A percentile compares a stretch with the other conserved stretches of the same genome.
These are phyloP conservation scores for Corythoichthys intestinalis DNA, from an alignment of 2,113 vertebrate genomes.

Conservation along the genomic window DNA sequence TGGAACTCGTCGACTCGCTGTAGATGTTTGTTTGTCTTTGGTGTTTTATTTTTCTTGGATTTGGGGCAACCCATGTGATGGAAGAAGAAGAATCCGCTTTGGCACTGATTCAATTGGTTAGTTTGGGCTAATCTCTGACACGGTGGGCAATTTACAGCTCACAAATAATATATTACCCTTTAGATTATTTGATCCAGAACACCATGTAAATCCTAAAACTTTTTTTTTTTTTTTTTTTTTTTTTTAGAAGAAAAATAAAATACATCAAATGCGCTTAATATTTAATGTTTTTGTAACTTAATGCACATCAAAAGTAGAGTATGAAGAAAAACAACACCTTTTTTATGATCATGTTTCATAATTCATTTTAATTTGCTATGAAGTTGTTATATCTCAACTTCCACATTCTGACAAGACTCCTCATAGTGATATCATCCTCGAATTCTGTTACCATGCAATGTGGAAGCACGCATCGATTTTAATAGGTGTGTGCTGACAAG, in stretches of 20 bases:
- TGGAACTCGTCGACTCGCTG: conserved; percentile 54
- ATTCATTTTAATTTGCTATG: conserved; percentile 25
- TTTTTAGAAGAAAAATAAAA: neutral
- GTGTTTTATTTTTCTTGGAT: conserved; percentile 13
- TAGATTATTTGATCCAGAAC: neutral
- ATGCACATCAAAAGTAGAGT: neutral
- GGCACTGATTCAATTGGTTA: conserved; percentile 35
- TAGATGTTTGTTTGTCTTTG: conserved; percentile 38
- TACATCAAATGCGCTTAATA: neutral
- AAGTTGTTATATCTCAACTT: neutral
- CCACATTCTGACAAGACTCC: neutral
- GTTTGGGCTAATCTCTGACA: conserved; percentile 5
- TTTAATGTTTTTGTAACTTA: neutral
- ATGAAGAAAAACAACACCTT: neutral
- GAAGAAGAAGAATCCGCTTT: conserved; percentile 21
- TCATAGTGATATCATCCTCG: neutral
- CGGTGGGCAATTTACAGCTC: neutral
- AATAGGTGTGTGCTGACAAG: neutral
- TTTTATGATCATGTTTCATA: conserved; percentile 16
- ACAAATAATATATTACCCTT: neutral
- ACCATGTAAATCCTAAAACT: neutral
- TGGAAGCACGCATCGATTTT: conserved; percentile 17
- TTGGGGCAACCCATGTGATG: neutral
- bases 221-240: no score
- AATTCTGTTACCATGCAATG: conserved; percentile 31